Base-by-base conservation (phyloP, 1,140 invertebrate species). In the Meloidogyne chitwoodi region DNA sequence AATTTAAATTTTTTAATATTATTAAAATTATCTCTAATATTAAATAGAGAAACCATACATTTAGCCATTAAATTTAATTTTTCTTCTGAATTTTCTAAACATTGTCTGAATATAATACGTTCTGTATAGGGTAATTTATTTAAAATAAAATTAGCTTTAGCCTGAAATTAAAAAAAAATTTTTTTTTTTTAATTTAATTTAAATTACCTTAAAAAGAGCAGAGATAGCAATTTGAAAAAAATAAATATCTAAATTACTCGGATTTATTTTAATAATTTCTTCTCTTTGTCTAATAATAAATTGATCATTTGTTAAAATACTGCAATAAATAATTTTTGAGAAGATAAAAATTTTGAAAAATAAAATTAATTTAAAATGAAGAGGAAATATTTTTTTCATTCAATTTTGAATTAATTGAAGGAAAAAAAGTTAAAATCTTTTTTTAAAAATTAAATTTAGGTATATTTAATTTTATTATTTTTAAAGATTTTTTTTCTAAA, bases 21-120 rank as follows among this genome's bases (percentile, higher is more conserved):
- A n/a, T 56, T 12, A 48, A 41, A 63, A 76, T 48, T 65, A 24
- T 77, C 64, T 24, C 76, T 22, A 22, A 41, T 22, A 27, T 77
- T 65, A 56, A 77, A 77, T 27, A 77, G n/a, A n/a, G 64, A 41
- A 27, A 77, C 71, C 11, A 76, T 8, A 62, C 76, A 77, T 66
- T 66, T 77, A 24, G 76, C 76, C 61, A 77, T 63, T 44, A 56
- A n/a, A 41, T 67, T 62, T 24, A 68, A n/a, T 68, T n/a, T 78
- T 8, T 61, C 48, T 31, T 74, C 19, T 34, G 76, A 14, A 27
- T 77, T 56, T 31, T n/a, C 26, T 61, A 63, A 22, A 64, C 76
- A 77, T 56, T 77, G 76, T 2, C 38, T 6, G 38, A 31, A 77
- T 38, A 77, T 48, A 68, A 66, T 48, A 38, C 41, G 19, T 67